Conservation (phyloP, 2,113 vertebrate genomes). For the Oreochromis niloticus region DNA sequence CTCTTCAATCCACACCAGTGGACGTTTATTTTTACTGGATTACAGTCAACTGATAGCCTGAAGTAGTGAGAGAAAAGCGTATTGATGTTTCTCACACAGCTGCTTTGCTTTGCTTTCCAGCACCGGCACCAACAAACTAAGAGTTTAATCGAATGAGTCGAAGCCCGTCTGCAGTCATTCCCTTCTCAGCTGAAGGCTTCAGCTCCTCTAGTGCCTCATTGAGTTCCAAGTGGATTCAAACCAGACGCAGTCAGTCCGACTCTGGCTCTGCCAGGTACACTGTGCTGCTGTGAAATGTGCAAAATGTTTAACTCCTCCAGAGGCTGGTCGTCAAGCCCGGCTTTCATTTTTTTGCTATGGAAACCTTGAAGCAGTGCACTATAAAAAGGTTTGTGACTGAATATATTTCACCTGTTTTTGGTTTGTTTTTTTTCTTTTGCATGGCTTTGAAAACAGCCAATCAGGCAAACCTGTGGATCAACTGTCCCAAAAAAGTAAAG, state of each 20-base stretch:
- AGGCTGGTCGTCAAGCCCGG: neutral
- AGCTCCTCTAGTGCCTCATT: neutral
- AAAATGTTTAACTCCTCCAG: neutral
- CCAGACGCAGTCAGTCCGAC: neutral
- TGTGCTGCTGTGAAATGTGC: neutral
- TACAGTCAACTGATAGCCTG: neutral
- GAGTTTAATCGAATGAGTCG: neutral
- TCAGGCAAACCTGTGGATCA: neutral
- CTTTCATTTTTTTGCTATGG: neutral
- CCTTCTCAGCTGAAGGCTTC: neutral
- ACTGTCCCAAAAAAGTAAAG: neutral
- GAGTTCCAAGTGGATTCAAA: neutral
- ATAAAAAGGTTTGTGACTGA: neutral
- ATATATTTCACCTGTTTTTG: neutral
- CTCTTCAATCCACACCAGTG: neutral
- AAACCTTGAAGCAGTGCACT: neutral
- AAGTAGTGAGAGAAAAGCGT: constrained; percentile 5
- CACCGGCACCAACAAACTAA: neutral
- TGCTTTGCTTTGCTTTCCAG: neutral
- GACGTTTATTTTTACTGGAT: neutral
- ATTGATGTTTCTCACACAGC: constrained; percentile 27
- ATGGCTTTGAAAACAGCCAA: neutral
- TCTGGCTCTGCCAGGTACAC: neutral
- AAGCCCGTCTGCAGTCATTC: neutral
- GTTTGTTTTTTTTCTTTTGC: neutral